Conservation (phyloP, 2,113 vertebrate species). For the Dasyurus viverrinus region DNA sequence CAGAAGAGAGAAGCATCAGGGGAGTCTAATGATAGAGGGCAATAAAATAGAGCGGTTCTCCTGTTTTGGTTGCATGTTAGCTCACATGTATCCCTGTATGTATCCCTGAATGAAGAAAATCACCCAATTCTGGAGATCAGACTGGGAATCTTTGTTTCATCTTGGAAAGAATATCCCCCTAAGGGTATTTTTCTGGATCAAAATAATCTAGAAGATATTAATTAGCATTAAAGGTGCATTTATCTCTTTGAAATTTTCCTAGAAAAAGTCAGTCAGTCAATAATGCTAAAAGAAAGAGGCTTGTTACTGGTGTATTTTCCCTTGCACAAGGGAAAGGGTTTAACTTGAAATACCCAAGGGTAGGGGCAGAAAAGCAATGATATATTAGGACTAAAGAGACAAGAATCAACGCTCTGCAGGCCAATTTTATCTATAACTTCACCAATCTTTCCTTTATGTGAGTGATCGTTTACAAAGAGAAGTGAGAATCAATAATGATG, state of each 20-base stretch:
- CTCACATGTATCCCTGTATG: background rate
- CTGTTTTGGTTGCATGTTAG: background rate
- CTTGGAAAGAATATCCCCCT: background rate
- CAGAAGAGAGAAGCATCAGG: background rate
- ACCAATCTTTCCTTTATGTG: background rate
- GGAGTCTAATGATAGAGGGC: background rate
- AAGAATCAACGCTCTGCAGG: background rate
- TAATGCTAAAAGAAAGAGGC: background rate
- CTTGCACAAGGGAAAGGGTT: background rate
- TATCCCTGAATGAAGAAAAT: background rate
- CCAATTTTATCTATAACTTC: background rate
- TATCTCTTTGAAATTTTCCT: background rate
- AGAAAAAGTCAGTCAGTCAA: background rate
- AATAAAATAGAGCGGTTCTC: background rate
- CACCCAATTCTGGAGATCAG: background rate
- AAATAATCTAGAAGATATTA: background rate
- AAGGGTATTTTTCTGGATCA: background rate
- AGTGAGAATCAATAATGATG: background rate
- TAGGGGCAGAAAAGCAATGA: background rate
- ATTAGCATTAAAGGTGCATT: background rate
- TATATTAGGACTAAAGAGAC: background rate
- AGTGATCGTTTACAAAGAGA: background rate
- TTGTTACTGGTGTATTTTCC: background rate
- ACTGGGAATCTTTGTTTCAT: background rate
- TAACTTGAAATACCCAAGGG: background rate